Evolutionary conservation across 1,140 invertebrate species (phyloP).

Genomic region (Solenopsis fugax): DNA sequence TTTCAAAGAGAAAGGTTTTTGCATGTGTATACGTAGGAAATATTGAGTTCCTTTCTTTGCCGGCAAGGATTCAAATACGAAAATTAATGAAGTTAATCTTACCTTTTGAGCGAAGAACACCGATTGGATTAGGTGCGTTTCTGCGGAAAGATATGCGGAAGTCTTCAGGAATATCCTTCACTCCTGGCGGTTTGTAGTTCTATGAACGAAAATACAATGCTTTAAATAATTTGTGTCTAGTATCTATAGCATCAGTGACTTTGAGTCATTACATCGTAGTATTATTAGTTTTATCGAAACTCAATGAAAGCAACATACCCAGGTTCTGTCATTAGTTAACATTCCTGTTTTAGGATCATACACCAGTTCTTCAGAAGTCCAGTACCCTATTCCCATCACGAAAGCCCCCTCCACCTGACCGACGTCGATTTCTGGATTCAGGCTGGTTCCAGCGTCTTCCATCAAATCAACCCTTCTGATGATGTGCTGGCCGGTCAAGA

Average conservation of each 20-base stretch:
- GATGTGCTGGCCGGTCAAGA: slow-evolving; percentile 91
- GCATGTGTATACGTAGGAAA: background rate
- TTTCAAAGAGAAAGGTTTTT: background rate
- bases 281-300: background rate
- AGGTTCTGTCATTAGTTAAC: slow-evolving; percentile 92
- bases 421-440: slow-evolving; percentile 93
- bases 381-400: slow-evolving; percentile 95
- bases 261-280: background rate
- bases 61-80: too few relatives aligned
- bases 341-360: slow-evolving; percentile 90
- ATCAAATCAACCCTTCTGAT: slow-evolving; percentile 91
- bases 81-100: slow-evolving; percentile 54
- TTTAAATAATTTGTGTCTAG: background rate
- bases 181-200: slow-evolving; percentile 93
- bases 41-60: background rate
- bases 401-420: slow-evolving; percentile 96
- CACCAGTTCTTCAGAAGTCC: slow-evolving; percentile 91
- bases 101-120: slow-evolving; percentile 94
- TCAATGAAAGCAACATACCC: slow-evolving; percentile 86
- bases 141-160: slow-evolving; percentile 92
- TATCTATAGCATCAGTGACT: too few relatives aligned
- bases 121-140: slow-evolving; percentile 90
- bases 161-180: slow-evolving; percentile 95
- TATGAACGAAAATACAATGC: slow-evolving; percentile 71
- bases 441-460: slow-evolving; percentile 91